Percentiles rank a stretch among this genome's conserved stretches.
Conservation (phyloP, 2,113 vertebrate species). For the Apus apus region DNA sequence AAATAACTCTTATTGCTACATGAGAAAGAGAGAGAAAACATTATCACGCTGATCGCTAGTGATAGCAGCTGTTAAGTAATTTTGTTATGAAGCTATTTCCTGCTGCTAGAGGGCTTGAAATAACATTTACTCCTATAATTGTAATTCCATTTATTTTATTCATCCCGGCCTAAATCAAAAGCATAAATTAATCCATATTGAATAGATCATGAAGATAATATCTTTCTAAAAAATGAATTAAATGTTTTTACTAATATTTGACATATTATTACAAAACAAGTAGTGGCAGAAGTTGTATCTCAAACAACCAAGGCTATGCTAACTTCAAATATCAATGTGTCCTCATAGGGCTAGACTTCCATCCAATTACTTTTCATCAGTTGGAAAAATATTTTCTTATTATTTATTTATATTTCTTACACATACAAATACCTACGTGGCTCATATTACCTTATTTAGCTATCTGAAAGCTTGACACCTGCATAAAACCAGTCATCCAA, state of each 20-base stretch:
- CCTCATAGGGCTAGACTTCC: neutral
- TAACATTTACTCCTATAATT: constrained; percentile 75
- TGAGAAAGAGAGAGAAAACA: constrained; percentile 59
- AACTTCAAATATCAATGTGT: neutral
- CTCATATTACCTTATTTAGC: neutral
- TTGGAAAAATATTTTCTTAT: neutral
- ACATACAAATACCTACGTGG: neutral
- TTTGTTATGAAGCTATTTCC: constrained; percentile 79
- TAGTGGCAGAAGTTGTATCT: neutral
- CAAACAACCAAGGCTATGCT: neutral
- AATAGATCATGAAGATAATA: constrained; percentile 63
- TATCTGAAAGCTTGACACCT: neutral
- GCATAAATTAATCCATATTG: constrained; percentile 65
- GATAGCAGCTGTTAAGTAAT: constrained; percentile 75
- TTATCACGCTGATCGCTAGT: constrained; percentile 59
- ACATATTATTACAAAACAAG: neutral
- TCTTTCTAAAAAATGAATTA: constrained; percentile 63
- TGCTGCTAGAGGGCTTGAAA: constrained; percentile 75
- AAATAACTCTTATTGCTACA: constrained; percentile 36
- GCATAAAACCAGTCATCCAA: neutral
- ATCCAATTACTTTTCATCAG: neutral
- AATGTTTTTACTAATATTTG: constrained; percentile 25
- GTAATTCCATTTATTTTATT: constrained; percentile 75
- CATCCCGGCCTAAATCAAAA: constrained; percentile 75
- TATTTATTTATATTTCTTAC: neutral